Conservation (phyloP, 2,797 vertebrate genomes). For the Poliocrania exsul region DNA sequence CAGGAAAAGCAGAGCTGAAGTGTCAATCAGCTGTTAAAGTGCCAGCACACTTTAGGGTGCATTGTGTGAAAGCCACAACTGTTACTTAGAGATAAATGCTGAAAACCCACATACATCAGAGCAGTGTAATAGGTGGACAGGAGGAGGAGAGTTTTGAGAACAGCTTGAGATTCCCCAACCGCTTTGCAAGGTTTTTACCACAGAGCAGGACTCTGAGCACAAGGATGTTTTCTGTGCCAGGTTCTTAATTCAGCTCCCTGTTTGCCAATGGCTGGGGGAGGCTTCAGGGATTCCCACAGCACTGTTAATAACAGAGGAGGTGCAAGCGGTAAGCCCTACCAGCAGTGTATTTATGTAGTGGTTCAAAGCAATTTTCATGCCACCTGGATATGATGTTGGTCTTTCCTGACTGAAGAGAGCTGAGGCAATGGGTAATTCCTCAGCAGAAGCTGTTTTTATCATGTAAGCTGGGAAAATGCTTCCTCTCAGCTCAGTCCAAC, state of each 20-base stretch:
- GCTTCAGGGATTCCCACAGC: neutral
- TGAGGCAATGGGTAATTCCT: neutral
- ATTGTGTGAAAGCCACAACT: neutral
- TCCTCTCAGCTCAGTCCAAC: neutral
- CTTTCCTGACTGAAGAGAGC: rapidly evolving
- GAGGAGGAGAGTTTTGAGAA: neutral
- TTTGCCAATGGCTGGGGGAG: neutral
- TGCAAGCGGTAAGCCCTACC: neutral
- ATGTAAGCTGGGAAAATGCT: neutral
- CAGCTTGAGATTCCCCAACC: neutral
- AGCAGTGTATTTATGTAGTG: neutral
- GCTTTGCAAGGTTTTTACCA: neutral
- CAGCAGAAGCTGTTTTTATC: neutral
- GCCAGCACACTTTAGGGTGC: neutral
- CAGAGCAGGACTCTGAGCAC: neutral
- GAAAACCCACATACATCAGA: neutral
- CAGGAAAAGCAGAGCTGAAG: slow-evolving; percentile 18
- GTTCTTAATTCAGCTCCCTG: neutral
- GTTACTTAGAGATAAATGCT: neutral
- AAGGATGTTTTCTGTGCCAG: neutral
- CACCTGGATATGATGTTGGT: neutral
- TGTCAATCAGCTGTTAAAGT: slow-evolving; percentile 30
- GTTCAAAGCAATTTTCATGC: neutral
- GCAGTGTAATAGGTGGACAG: neutral
- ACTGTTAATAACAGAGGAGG: neutral